A percentile compares a stretch with the other conserved stretches of the same genome.
Conservation (phyloP, 2,113 vertebrate species). For the Silurus meridionalis region DNA sequence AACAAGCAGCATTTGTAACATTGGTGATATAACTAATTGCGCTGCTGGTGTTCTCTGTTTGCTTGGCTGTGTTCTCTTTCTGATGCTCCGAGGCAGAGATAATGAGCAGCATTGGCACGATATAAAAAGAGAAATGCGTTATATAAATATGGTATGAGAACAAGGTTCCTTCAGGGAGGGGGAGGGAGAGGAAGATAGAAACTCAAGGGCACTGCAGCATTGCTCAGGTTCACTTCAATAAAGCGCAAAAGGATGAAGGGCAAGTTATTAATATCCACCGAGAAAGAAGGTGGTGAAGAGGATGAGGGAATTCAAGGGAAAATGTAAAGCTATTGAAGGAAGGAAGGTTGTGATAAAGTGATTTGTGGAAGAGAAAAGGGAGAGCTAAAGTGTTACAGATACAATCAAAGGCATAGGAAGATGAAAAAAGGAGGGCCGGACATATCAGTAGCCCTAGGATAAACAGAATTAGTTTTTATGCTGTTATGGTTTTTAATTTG, state of each 20-base stretch:
- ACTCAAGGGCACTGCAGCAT: slow-evolving; percentile 42
- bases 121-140: slow-evolving; percentile 33
- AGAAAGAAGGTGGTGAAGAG: neutral
- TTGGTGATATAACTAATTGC: neutral
- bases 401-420: neutral
- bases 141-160: slow-evolving; percentile 36
- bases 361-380: neutral
- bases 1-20: neutral
- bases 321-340: slow-evolving; percentile 7
- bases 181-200: neutral
- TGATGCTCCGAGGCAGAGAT: slow-evolving; percentile 2
- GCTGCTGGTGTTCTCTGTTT: neutral
- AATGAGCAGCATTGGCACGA: slow-evolving; percentile 31
- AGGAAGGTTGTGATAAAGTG: slow-evolving; percentile 33
- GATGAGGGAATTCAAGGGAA: neutral
- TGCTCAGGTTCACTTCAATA: slow-evolving; percentile 36
- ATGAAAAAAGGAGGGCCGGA: neutral
- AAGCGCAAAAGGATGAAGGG: neutral
- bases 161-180: slow-evolving; percentile 7
- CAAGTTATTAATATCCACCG: slow-evolving; percentile 31
- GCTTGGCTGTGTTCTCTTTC: neutral
- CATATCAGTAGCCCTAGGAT: neutral
- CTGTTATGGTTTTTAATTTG: neutral
- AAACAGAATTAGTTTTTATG: neutral
- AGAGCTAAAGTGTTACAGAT: neutral